phyloP scores from a whole-genome alignment of 2,113 vertebrate species.

The Oreamnos americanus region DNA sequence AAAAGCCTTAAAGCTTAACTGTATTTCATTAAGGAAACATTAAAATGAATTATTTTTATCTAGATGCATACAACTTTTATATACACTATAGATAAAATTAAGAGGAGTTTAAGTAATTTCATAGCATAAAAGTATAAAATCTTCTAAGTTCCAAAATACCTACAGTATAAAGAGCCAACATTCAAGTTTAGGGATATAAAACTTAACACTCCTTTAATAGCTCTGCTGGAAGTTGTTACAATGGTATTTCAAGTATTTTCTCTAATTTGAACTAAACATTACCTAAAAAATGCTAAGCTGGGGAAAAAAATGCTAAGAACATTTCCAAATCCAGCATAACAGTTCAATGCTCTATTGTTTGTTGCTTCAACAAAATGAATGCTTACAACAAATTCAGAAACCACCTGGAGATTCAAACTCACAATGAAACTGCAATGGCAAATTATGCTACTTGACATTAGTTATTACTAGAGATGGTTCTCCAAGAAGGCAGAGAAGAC shows the following conservation, averaged over 20 bases:
- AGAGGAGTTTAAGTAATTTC: not conserved
- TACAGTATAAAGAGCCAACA: constrained; percentile 57
- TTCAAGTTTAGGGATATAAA: constrained; percentile 77
- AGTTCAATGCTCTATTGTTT: not conserved
- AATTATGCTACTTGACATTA: not conserved
- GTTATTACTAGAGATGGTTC: not conserved
- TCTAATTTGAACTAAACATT: constrained; percentile 79
- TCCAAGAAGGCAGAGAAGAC: not conserved
- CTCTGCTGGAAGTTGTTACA: constrained; percentile 78
- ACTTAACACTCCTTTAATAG: constrained; percentile 79
- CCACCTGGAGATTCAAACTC: constrained; percentile 69
- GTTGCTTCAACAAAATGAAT: constrained; percentile 72
- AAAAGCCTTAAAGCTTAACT: not conserved
- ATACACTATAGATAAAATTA: constrained; percentile 1
- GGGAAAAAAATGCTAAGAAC: constrained; percentile 38
- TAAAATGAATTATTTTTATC: not conserved
- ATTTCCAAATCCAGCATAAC: constrained; percentile 68
- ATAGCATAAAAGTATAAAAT: not conserved
- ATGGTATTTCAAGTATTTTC: constrained; percentile 80
- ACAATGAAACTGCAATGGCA: constrained; percentile 57
- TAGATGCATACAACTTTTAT: not conserved
- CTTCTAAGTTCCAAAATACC: constrained; percentile 53
- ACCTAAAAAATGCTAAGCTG: constrained; percentile 74
- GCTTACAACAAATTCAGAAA: constrained; percentile 64
- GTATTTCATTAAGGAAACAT: not conserved